A percentile compares a stretch with the other conserved stretches of the same genome.
Evolutionary conservation across 2,888 invertebrate species (phyloP).

Genomic region (Caenorhabditis macrosperma): DNA sequence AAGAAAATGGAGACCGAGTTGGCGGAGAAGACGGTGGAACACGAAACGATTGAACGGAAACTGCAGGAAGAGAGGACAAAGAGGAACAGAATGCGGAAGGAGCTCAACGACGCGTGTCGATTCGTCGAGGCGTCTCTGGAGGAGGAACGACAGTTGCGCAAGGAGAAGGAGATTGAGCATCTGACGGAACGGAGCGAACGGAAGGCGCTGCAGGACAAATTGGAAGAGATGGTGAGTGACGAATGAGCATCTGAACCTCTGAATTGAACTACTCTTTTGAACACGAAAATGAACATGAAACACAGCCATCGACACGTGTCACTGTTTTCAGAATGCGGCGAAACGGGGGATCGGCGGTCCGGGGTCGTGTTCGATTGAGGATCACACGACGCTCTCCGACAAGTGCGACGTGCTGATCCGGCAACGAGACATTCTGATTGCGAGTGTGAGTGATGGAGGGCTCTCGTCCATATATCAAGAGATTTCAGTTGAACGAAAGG

Average conservation of each 20-base stretch:
- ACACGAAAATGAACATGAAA: too few relatives aligned
- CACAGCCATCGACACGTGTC: too few relatives aligned
- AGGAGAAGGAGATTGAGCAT: neutral
- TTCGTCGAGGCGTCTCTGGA: neutral
- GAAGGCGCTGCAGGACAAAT: slow-evolving; percentile 4
- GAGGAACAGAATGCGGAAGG: neutral
- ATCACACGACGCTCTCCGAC: neutral
- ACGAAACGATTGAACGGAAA: neutral
- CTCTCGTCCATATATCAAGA: neutral
- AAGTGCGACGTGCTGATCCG: neutral
- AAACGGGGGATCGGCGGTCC: neutral
- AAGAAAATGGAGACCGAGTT: neutral
- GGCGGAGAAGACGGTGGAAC: neutral
- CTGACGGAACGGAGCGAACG: neutral
- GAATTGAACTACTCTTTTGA: neutral
- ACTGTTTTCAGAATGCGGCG: neutral
- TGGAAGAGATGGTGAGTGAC: neutral
- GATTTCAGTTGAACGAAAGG: neutral
- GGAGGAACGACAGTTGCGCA: neutral
- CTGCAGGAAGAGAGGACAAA: neutral
- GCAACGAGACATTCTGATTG: neutral
- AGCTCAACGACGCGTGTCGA: neutral
- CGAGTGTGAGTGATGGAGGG: neutral
- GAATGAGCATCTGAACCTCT: neutral
- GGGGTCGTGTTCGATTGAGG: neutral